Evolutionary conservation across 1,140 invertebrate genomes (phyloP), one percentile per base, ranked within the genome.

Genomic region (Drosophila orosa): DNA sequence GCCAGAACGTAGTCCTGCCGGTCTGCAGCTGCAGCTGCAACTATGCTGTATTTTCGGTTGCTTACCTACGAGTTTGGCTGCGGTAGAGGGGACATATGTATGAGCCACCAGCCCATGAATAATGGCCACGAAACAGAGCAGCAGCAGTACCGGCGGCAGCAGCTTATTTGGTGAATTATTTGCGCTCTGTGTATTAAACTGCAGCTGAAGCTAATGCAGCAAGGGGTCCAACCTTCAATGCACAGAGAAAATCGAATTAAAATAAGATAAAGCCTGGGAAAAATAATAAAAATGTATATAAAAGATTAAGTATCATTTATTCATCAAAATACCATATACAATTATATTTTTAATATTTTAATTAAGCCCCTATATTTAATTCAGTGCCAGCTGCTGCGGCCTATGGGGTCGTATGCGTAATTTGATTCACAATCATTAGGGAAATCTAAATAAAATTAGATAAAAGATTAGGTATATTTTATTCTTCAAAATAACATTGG

Each of bases 91-190:
- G 65, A 40, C 40, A 55, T 29, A 40, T 35, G 39, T 54, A 33
- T 29, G 17, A 29, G 39, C 33, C 29, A 13, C 39, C 37, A 47
- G 10, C 22, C 68, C 52, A 82, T 86, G 79, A 87, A 86, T 86
- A 83, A 86, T 77, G 74, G 63, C 55, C 80, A 78, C 58, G 67
- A 33, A 71, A 58, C 68, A 58, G 62, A 52, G 47, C 66, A 47
- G 74, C 52, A 55, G 39, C 47, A 59, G 31, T 61, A 55, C 63
- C 57, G 42, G 35, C 44, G 62, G 66, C 59, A 73, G 50, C 74
- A 82, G 82, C 82, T 86, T 86, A 86, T 82, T 87, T 79, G 75
- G 83, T 86, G 83, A 86, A 87, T 86, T 86, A 86, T 86, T 86
- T 82, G 83, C 83, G 75, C 44, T 66, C 37, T 85, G 82, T 87